phyloP scores from a whole-genome alignment of 2,113 vertebrate species.

The Fregata magnificens region DNA sequence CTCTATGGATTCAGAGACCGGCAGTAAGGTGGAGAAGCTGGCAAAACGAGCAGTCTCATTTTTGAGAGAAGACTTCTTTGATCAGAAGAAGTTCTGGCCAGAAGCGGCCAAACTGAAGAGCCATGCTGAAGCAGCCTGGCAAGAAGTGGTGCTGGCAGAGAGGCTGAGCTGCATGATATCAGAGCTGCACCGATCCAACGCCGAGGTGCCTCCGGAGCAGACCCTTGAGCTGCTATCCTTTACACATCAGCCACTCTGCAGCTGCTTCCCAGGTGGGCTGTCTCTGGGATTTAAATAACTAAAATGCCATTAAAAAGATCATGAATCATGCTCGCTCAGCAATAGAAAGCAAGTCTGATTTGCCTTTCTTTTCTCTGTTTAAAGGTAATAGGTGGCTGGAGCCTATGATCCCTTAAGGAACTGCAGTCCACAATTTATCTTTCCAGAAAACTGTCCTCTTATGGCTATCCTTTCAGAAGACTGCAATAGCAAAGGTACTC shows the following conservation, averaged over 20 bases:
- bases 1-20: neutral
- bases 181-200: neutral
- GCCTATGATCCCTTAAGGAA: neutral
- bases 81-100: no score
- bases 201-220: neutral
- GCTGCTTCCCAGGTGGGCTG: neutral
- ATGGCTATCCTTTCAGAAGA: neutral
- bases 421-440: neutral
- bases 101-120: neutral
- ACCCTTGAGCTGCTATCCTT: neutral
- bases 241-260: neutral
- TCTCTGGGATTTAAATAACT: neutral
- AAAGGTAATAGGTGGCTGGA: neutral
- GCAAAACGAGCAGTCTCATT: neutral
- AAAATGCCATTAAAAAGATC: neutral
- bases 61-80: no score
- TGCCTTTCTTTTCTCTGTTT: neutral
- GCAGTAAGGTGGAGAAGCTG: neutral
- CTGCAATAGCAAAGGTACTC: neutral
- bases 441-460: neutral
- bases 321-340: neutral
- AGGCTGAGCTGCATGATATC: neutral
- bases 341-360: neutral
- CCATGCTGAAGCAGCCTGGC: neutral
- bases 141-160: neutral